Evolutionary conservation across 2,113 vertebrate genomes (phyloP), one percentile per base, ranked within the genome.

Genomic region (Melanostigma gelatinosum): DNA sequence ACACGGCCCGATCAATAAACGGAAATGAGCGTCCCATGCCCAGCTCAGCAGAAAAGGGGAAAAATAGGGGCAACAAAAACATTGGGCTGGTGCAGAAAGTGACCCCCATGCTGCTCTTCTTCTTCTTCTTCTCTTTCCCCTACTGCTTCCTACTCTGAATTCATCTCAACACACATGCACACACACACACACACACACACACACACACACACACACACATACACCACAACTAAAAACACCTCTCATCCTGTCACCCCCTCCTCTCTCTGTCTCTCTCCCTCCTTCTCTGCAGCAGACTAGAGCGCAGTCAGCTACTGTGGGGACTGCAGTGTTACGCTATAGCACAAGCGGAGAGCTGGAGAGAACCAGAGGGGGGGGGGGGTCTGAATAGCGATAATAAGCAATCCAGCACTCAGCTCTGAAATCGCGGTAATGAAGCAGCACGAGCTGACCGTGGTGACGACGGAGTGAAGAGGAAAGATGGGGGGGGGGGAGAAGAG

Each of bases 291-390:
- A 94, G 93, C 91, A 94, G 90, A 93, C 89, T 89, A 70, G 73
- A 92, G 93, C 92, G 82, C 91, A 93, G 94, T 94, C 94, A 94
- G 94, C 93, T 93, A 90, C 90, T 94, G 93, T 87, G 57, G 85
- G 90, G 90, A 93, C 95, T 93, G 94, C 95, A 95, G 94, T 95
- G 85, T 90, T 95, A 94, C 94, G 93, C 94, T 95, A 94, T 94
- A 94, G 94, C 94, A 95, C 93, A 94, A 88, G 85, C 68, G 79
- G 86, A 89, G 80, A 65, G 79, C 74, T 60, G 72, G 63, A 75
- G 62, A 44, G n/a, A 74, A 62, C 22, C 7, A 71, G 76, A 52
- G 65, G 60, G 38, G 46, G 79, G 40, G 40, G 52, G 77, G 61
- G 54, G 58, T 61, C 61, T 83, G 85, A 83, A 80, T 80, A 91